Evolutionary conservation across 2,113 vertebrate genomes (phyloP).

Genomic region (Sula dactylatra): DNA sequence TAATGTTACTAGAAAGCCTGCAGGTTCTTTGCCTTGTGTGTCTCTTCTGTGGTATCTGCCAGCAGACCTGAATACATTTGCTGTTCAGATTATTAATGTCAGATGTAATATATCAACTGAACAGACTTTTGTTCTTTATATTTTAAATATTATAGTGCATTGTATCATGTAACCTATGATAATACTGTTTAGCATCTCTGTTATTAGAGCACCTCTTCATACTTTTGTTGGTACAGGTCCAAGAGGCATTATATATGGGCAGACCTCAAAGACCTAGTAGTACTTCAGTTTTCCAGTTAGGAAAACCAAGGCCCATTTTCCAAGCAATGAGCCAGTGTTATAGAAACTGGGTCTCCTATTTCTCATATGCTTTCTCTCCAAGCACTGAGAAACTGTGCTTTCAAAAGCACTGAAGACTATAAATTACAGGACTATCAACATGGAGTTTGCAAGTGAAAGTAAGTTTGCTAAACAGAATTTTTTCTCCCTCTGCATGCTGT

Average conservation of each 20-base stretch:
- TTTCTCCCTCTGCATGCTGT: not conserved
- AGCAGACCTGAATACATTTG: not conserved
- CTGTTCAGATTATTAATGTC: not conserved
- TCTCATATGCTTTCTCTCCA: not conserved
- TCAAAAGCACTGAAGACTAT: not conserved
- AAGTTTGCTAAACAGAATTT: not conserved
- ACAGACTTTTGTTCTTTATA: not conserved
- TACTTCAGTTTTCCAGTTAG: not conserved
- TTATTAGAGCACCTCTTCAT: slow-evolving; percentile 11
- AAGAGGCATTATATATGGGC: not conserved
- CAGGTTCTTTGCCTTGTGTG: not conserved
- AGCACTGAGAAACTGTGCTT: not conserved
- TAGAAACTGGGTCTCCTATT: not conserved
- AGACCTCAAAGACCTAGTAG: not conserved
- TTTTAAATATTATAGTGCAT: not conserved
- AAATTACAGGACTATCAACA: not conserved
- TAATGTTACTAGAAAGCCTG: not conserved
- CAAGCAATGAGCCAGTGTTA: not conserved
- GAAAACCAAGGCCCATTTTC: not conserved
- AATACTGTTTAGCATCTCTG: not conserved
- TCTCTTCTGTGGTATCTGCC: not conserved
- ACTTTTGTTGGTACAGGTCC: not conserved
- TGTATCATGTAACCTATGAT: not conserved
- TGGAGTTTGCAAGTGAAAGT: not conserved
- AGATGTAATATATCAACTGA: not conserved